Evolutionary conservation across 2,113 vertebrate genomes (phyloP).

Genomic region (Austrofundulus limnaeus): DNA sequence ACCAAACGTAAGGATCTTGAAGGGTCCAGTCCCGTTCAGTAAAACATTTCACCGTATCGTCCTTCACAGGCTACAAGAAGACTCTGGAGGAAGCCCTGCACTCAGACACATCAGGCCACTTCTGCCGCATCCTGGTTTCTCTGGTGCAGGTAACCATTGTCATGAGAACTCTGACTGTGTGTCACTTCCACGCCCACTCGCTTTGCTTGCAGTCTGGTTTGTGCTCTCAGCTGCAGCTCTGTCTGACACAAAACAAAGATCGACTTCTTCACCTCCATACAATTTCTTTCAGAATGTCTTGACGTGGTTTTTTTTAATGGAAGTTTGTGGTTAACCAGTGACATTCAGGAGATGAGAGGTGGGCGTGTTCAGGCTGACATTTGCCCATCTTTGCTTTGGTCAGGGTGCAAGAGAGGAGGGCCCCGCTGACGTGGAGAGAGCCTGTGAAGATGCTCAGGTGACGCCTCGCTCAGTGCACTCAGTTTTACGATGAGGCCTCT

Average conservation of each 20-base stretch:
- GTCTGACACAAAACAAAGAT: constrained; percentile 4
- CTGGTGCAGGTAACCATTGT: constrained; percentile 84
- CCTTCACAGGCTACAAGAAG: constrained; percentile 83
- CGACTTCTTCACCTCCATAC: background rate
- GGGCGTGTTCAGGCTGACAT: background rate
- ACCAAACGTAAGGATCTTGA: background rate
- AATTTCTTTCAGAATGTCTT: constrained; percentile 6
- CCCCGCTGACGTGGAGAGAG: constrained; percentile 81
- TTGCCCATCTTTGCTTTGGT: background rate
- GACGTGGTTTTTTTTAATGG: background rate
- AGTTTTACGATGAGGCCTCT: too few relatives aligned
- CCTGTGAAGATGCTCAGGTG: constrained; percentile 87
- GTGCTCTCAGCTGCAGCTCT: constrained; percentile 9
- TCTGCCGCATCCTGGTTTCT: constrained; percentile 91
- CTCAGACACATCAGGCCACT: constrained; percentile 92
- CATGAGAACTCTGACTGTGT: constrained; percentile 35
- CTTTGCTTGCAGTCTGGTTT: constrained; percentile 28
- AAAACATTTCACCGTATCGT: background rate
- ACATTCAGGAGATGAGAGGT: background rate
- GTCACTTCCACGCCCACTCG: constrained; percentile 56
- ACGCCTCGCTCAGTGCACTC: too few relatives aligned
- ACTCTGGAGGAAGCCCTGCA: constrained; percentile 87
- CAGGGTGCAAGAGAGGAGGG: constrained; percentile 92
- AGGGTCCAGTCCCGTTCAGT: too few relatives aligned
- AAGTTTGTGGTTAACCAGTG: background rate